Conservation (phyloP, 2,113 vertebrate genomes). For the Deroptyus accipitrinus region DNA sequence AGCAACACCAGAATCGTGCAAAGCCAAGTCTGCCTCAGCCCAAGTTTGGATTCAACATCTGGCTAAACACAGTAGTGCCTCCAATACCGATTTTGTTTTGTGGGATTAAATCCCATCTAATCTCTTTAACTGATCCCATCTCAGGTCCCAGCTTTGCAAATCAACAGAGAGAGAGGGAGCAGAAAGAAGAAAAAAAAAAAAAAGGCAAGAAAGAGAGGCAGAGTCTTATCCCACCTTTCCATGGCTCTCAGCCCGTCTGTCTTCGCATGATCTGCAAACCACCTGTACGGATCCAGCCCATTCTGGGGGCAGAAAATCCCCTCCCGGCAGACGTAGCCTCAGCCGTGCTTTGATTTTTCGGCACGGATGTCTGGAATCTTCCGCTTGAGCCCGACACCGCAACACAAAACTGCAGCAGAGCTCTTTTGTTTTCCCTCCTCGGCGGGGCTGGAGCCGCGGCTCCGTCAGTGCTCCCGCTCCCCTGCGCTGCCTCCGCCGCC, state of each 20-base stretch:
- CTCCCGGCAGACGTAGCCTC: slow-evolving; percentile 63
- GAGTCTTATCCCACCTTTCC: slow-evolving; percentile 73
- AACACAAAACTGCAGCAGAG: slow-evolving; percentile 76
- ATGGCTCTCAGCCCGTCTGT: slow-evolving; percentile 72
- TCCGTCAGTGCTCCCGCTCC: slow-evolving; percentile 46
- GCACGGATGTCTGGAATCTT: slow-evolving; percentile 74
- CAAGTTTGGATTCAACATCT: slow-evolving; percentile 73
- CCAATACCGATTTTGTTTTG: not conserved
- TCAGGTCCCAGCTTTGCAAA: slow-evolving; percentile 27
- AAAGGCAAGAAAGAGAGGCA: not conserved
- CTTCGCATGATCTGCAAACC: slow-evolving; percentile 70
- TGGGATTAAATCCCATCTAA: not conserved
- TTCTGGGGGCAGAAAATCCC: slow-evolving; percentile 44
- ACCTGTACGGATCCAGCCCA: slow-evolving; percentile 81
- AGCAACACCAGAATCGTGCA: slow-evolving; percentile 7
- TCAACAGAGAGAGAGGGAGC: not conserved
- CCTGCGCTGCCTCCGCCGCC: slow-evolving; percentile 15
- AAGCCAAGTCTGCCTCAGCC: slow-evolving; percentile 56
- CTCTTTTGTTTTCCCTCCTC: slow-evolving; percentile 81
- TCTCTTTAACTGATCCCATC: not conserved
- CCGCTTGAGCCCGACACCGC: slow-evolving; percentile 69
- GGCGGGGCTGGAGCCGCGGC: slow-evolving; percentile 73
- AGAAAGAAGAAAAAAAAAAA: not conserved
- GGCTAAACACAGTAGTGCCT: slow-evolving; percentile 27
- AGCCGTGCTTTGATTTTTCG: slow-evolving; percentile 63